These are phyloP conservation scores for Pampusana beccarii DNA, from an alignment of 2,113 vertebrate genomes.

Conservation along the genomic window DNA sequence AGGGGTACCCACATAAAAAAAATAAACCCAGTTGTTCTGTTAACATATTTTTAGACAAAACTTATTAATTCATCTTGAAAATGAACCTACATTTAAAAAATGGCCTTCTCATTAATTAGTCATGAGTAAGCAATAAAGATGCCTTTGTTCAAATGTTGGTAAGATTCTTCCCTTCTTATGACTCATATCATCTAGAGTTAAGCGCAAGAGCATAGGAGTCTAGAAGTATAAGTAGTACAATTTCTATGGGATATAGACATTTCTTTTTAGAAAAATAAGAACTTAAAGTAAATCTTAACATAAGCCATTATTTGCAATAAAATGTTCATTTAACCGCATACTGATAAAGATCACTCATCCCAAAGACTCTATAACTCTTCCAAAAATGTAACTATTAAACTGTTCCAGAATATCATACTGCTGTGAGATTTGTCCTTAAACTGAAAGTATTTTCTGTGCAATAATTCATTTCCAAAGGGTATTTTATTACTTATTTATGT, in stretches of 20 bases:
- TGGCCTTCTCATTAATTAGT: not conserved
- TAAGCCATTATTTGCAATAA: not conserved
- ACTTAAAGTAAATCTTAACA: not conserved
- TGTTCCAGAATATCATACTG: not conserved
- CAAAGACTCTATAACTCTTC: not conserved
- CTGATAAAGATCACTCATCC: not conserved
- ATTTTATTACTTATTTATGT: not conserved
- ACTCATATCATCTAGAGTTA: no score
- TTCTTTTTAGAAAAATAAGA: not conserved
- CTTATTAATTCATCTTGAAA: not conserved
- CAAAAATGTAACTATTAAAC: not conserved
- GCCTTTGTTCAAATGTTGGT: not conserved
- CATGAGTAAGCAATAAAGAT: not conserved
- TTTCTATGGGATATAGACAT: not conserved
- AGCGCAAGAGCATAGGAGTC: no score
- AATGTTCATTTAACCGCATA: not conserved
- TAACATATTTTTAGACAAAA: not conserved
- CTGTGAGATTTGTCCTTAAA: not conserved
- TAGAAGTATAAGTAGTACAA: not conserved
- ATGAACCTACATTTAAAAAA: not conserved
- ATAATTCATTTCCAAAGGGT: not conserved
- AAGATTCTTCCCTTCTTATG: not conserved
- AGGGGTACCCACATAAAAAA: not conserved
- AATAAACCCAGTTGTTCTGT: rapidly evolving
- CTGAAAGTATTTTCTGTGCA: not conserved